Conservation (phyloP, 2,797 vertebrate genomes). For the Chloroceryle inda region DNA sequence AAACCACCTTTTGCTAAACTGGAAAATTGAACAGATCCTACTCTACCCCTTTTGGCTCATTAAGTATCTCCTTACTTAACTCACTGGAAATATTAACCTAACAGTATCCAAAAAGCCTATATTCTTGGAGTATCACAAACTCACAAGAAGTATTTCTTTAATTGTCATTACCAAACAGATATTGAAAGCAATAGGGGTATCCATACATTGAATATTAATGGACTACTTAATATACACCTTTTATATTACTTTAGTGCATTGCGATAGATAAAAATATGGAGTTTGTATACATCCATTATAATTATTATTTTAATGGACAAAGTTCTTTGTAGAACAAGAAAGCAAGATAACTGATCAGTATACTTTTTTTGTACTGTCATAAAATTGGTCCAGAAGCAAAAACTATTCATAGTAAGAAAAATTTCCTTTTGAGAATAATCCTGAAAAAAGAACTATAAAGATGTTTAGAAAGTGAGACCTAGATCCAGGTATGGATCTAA, state of each 20-base stretch:
- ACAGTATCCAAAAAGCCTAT: not conserved
- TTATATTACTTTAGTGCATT: not conserved
- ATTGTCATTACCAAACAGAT: not conserved
- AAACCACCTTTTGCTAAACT: not conserved
- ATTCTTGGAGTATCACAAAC: not conserved
- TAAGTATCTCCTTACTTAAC: not conserved
- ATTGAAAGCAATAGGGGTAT: not conserved
- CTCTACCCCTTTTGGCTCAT: not conserved
- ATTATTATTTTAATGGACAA: not conserved
- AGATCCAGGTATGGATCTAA: not conserved
- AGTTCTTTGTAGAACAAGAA: not conserved
- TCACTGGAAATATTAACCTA: not conserved
- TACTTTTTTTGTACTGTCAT: not conserved
- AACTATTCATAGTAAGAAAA: not conserved
- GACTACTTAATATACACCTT: not conserved
- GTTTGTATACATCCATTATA: not conserved
- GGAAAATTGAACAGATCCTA: not conserved
- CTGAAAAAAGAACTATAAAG: not conserved
- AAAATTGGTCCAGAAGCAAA: not conserved
- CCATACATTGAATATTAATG: not conserved
- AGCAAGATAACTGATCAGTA: not conserved
- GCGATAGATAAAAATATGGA: not conserved
- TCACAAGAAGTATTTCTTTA: not conserved
- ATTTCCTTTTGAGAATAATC: not conserved
- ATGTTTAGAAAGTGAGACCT: not conserved